Conservation (phyloP, 2,113 vertebrate species). For the Chaetura pelagica region DNA sequence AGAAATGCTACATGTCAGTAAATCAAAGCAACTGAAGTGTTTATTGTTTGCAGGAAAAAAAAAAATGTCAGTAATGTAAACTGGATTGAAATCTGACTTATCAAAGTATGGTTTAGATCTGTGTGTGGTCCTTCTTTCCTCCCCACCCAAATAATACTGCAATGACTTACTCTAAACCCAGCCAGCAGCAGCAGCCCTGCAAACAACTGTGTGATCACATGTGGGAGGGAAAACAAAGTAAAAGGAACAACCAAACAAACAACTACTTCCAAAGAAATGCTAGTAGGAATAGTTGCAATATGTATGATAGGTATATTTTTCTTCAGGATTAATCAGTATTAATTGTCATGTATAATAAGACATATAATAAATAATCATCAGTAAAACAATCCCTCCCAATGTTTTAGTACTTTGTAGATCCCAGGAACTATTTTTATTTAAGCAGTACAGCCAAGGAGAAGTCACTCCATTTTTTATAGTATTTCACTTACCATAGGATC, state of each 20-base stretch:
- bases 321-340: background rate
- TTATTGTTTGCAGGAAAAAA: background rate
- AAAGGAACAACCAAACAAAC: background rate
- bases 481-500: background rate
- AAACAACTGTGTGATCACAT: background rate
- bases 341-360: background rate
- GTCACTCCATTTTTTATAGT: background rate
- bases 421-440: background rate
- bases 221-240: background rate
- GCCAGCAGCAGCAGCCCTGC: background rate
- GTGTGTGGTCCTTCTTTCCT: conserved; percentile 18
- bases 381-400: background rate
- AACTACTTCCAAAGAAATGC: background rate
- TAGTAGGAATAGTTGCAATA: background rate
- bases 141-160: background rate
- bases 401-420: background rate
- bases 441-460: background rate
- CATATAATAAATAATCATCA: background rate
- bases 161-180: background rate
- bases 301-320: background rate
- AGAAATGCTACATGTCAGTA: background rate
- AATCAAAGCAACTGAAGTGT: background rate
- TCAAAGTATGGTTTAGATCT: background rate
- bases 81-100: background rate
- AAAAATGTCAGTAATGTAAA: background rate